phyloP scores from a whole-genome alignment of 1,140 invertebrate species.

The Orius laevigatus region DNA sequence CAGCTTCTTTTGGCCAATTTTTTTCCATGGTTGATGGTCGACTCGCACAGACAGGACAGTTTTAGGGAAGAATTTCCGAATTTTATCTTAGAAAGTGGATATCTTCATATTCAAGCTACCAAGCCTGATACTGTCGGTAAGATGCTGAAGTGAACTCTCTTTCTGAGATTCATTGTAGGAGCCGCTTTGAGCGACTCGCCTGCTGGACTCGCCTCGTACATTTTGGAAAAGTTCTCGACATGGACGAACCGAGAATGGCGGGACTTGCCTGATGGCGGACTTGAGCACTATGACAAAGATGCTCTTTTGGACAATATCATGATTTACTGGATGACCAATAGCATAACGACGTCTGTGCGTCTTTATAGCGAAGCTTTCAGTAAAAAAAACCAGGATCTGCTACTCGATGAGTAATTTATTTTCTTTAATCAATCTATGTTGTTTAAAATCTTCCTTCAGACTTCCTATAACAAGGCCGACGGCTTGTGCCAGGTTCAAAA shows the following conservation, averaged over 20 bases:
- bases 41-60: conserved; percentile 31
- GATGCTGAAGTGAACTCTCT: no score
- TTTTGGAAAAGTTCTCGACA: conserved; percentile 55
- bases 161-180: no score
- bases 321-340: conserved; percentile 68
- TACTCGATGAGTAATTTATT: conserved; percentile 27
- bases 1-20: conserved; percentile 35
- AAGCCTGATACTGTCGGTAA: conserved; percentile 82
- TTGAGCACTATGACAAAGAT: conserved; percentile 43
- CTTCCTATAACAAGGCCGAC: conserved; percentile 41
- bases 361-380: conserved; percentile 52
- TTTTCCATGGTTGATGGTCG: conserved; percentile 39
- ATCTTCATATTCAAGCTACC: conserved; percentile 68
- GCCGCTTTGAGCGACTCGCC: conserved; percentile 45
- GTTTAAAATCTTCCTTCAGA: no score
- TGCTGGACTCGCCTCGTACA: conserved; percentile 48
- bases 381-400: conserved; percentile 24
- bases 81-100: conserved; percentile 55
- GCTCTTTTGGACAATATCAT: conserved; percentile 76
- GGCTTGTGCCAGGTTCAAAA: conserved; percentile 42
- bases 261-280: conserved; percentile 48
- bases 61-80: conserved; percentile 29
- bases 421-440: not conserved
- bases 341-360: conserved; percentile 57
- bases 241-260: conserved; percentile 43